A percentile compares a stretch with the other conserved stretches of the same genome.
phyloP scores from a whole-genome alignment of 2,888 invertebrate species.

The Nomada fucata region DNA sequence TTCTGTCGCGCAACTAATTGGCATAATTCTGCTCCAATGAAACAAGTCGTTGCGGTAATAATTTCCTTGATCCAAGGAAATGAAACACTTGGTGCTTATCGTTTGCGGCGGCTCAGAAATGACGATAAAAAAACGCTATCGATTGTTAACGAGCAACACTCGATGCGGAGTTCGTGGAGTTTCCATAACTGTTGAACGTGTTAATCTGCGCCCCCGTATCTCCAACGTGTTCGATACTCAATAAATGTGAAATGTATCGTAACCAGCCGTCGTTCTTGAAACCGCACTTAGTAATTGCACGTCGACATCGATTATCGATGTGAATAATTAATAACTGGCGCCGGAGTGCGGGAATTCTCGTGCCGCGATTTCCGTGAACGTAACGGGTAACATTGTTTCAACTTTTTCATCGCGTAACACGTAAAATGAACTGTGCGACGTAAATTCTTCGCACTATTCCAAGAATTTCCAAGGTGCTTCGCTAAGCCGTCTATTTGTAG shows the following conservation, averaged over 20 bases:
- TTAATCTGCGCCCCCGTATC: not conserved
- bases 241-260: conserved; percentile 30
- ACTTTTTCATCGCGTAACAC: not conserved
- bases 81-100: too few relatives aligned
- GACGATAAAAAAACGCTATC: not conserved
- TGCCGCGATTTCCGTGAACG: conserved; percentile 13
- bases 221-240: not conserved
- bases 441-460: too few relatives aligned
- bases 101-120: too few relatives aligned
- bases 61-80: too few relatives aligned
- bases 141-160: too few relatives aligned
- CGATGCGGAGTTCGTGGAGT: too few relatives aligned
- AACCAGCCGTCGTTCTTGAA: conserved; percentile 22
- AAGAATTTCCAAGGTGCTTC: not conserved
- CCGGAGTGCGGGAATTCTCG: conserved; percentile 33
- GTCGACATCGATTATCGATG: conserved; percentile 33
- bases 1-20: too few relatives aligned
- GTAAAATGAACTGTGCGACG: not conserved
- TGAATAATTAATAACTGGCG: conserved; percentile 45
- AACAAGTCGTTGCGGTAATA: too few relatives aligned
- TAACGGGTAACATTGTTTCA: not conserved
- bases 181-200: not conserved
- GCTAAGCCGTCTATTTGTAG: too few relatives aligned
- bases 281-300: conserved; percentile 42
- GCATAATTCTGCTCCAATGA: too few relatives aligned